Evolutionary conservation across 2,888 invertebrate genomes (phyloP).

Genomic region (Ceratothoa steindachneri): DNA sequence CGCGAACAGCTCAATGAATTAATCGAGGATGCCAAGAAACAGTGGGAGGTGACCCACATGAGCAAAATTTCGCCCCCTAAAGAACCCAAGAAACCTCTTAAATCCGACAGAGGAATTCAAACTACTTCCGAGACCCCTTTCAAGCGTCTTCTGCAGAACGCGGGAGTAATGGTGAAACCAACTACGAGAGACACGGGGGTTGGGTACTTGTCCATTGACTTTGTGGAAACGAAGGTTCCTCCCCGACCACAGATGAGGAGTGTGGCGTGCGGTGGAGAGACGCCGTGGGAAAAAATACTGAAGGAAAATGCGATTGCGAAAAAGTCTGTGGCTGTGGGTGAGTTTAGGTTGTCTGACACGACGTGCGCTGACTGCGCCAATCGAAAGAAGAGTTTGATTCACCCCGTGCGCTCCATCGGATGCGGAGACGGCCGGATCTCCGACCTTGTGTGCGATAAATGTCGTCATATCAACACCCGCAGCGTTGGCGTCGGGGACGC

Average conservation of each 20-base stretch:
- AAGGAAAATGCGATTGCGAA: neutral
- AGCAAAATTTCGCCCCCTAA: neutral
- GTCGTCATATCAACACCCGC: slow-evolving; percentile 53
- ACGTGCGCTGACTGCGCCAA: neutral
- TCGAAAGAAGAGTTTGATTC: neutral
- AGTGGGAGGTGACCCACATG: slow-evolving; percentile 7
- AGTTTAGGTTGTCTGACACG: neutral
- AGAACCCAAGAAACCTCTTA: slow-evolving; percentile 16
- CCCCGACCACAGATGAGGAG: neutral
- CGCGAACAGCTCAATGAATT: slow-evolving; percentile 24
- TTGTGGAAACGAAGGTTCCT: neutral
- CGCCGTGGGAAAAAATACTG: neutral
- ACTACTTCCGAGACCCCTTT: slow-evolving; percentile 11
- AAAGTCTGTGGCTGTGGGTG: neutral
- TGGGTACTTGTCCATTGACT: neutral
- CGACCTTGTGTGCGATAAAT: slow-evolving; percentile 57
- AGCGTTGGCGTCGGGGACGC: slow-evolving; percentile 62
- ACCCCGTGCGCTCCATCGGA: neutral
- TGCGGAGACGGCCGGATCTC: slow-evolving; percentile 57
- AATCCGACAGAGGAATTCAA: slow-evolving; percentile 23
- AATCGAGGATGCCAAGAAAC: slow-evolving; percentile 7
- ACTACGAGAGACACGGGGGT: slow-evolving; percentile 56
- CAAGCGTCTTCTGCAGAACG: slow-evolving; percentile 33
- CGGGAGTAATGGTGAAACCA: slow-evolving; percentile 50
- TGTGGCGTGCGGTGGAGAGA: neutral